phyloP scores from a whole-genome alignment of 2,113 vertebrate species.

The Notarius quadriscutis region DNA sequence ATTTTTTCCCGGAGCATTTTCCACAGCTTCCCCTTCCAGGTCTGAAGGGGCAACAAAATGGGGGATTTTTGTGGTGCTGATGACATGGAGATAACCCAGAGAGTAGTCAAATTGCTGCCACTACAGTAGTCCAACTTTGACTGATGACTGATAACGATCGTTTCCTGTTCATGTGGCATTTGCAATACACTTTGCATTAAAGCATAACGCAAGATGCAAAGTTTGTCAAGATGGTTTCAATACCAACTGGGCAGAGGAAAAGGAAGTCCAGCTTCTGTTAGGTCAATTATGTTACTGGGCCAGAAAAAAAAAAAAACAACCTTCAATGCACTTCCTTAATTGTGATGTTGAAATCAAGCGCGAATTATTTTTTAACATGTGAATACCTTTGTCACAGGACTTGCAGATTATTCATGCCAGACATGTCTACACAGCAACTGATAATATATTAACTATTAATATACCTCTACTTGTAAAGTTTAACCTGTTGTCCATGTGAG shows the following conservation, averaged over 20 bases:
- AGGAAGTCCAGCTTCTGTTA: conserved; percentile 31
- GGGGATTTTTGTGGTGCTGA: neutral
- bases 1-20: neutral
- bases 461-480: neutral
- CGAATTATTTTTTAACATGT: neutral
- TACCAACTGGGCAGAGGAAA: neutral
- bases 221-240: neutral
- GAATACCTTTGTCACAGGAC: neutral
- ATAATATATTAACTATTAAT: neutral
- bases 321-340: neutral
- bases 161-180: neutral
- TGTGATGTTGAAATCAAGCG: neutral
- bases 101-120: neutral
- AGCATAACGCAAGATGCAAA: neutral
- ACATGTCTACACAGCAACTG: neutral
- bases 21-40: neutral
- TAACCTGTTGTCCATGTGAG: neutral
- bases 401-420: neutral
- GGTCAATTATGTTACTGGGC: neutral
- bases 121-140: neutral
- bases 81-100: neutral
- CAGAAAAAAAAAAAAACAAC: neutral
- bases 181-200: conserved; percentile 24
- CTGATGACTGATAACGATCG: neutral
- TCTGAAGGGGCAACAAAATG: conserved; percentile 13